Conservation (phyloP, 2,113 vertebrate genomes). For the Alethe diademata region DNA sequence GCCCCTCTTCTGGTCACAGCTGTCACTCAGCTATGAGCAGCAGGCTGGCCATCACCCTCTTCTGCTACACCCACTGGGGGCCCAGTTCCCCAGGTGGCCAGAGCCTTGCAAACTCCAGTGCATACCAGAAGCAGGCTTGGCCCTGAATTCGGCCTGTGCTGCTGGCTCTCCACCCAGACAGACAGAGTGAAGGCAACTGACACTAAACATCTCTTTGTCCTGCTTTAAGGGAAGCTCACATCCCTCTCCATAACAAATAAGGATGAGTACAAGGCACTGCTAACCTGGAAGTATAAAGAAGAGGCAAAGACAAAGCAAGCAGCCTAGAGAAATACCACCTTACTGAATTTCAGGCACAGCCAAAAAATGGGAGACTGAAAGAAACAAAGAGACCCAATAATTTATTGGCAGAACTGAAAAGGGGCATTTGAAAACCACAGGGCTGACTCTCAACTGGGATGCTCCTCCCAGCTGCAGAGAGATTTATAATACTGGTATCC, state of each 20-base stretch:
- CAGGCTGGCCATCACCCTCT: not conserved
- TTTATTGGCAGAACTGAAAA: conserved; percentile 73
- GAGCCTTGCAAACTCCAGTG: not conserved
- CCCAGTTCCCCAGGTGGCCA: not conserved
- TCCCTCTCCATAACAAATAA: not conserved
- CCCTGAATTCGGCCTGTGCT: not conserved
- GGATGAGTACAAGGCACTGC: not conserved
- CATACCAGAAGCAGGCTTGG: not conserved
- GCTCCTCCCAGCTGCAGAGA: conserved; percentile 61
- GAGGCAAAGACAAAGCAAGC: not conserved
- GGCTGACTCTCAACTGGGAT: conserved; percentile 58
- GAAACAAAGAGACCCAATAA: conserved; percentile 72
- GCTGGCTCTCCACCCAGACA: not conserved
- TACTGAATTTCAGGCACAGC: not conserved
- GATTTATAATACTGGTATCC: conserved; percentile 72
- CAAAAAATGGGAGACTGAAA: conserved; percentile 1
- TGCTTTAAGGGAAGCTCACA: not conserved
- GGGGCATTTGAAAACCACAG: conserved; percentile 57
- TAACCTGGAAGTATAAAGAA: not conserved
- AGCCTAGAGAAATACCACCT: not conserved
- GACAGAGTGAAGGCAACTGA: not conserved
- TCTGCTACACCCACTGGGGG: not conserved
- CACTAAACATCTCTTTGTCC: not conserved
- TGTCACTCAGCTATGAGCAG: not conserved
- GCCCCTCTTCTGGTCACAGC: not conserved